Conservation (phyloP, 2,888 invertebrate genomes). For the Epinotia brunnichana region DNA sequence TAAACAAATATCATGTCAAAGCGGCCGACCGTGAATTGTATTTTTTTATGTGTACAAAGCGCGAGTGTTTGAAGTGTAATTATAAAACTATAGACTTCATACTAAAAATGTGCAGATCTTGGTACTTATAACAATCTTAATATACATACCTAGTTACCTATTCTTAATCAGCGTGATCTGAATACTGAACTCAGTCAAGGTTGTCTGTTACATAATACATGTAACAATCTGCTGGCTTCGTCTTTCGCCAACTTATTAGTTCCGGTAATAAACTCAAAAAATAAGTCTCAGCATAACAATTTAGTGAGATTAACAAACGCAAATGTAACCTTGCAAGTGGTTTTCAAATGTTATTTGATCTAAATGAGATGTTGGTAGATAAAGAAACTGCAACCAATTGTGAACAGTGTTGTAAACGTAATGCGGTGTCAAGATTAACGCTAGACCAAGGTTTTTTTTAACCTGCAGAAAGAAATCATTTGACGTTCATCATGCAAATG, state of each 20-base stretch:
- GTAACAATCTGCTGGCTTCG: constrained; percentile 15
- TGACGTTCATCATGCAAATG: too few species aligned
- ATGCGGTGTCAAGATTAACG: constrained; percentile 14
- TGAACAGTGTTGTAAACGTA: constrained; percentile 21
- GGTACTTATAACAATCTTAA: too few species aligned
- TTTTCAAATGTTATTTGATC: background rate
- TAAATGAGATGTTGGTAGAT: background rate
- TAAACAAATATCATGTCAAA: too few species aligned
- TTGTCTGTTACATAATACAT: constrained; percentile 36
- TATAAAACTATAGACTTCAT: too few species aligned
- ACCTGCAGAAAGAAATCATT: background rate
- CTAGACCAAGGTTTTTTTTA: constrained; percentile 20
- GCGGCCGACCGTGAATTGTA: too few species aligned
- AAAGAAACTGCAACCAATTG: constrained; percentile 30
- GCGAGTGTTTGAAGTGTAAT: too few species aligned
- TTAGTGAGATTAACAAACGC: background rate
- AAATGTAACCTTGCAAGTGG: constrained; percentile 1
- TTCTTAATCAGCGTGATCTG: background rate
- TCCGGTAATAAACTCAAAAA: constrained; percentile 11
- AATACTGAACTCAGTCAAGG: constrained; percentile 29
- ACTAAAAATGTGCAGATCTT: too few species aligned
- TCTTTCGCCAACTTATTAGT: constrained; percentile 9
- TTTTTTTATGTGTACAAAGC: too few species aligned
- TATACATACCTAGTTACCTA: background rate
- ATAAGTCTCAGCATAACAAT: constrained; percentile 6